Evolutionary conservation across 2,797 vertebrate species (phyloP).

Genomic region (Lerista edwardsae): DNA sequence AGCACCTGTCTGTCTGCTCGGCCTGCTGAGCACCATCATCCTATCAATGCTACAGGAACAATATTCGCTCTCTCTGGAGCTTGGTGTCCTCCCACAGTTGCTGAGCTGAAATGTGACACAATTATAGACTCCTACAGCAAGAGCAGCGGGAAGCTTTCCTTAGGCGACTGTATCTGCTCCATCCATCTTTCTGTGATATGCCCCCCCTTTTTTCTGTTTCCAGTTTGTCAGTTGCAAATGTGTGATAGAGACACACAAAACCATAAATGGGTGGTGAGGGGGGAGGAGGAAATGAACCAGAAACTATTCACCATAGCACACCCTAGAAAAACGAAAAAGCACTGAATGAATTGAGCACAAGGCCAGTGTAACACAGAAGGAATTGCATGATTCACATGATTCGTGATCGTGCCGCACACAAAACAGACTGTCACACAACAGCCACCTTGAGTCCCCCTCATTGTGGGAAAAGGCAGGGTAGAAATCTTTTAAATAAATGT

Average conservation of each 20-base stretch:
- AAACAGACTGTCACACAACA: background rate
- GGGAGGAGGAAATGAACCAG: background rate
- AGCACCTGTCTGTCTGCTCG: slow-evolving; percentile 13
- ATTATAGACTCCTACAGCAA: slow-evolving; percentile 5
- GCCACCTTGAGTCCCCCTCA: too few relatives aligned
- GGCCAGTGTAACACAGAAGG: background rate
- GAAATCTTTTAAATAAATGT: too few relatives aligned
- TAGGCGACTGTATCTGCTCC: background rate
- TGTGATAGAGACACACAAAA: background rate
- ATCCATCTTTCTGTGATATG: background rate
- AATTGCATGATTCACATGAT: too few relatives aligned
- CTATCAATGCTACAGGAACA: background rate
- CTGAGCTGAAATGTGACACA: slow-evolving; percentile 21
- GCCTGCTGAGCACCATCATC: background rate
- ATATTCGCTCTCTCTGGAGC: background rate
- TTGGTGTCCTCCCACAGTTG: background rate
- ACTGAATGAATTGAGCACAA: background rate
- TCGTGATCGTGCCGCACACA: background rate
- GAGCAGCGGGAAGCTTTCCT: slow-evolving; percentile 5
- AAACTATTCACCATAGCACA: background rate
- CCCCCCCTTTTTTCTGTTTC: background rate
- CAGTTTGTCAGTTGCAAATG: background rate
- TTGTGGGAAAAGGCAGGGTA: too few relatives aligned
- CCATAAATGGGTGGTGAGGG: background rate
- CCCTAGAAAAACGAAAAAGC: background rate